Evolutionary conservation across 2,113 vertebrate genomes (phyloP), one percentile per base, ranked within the genome.

Genomic region (Scytalopus superciliaris): DNA sequence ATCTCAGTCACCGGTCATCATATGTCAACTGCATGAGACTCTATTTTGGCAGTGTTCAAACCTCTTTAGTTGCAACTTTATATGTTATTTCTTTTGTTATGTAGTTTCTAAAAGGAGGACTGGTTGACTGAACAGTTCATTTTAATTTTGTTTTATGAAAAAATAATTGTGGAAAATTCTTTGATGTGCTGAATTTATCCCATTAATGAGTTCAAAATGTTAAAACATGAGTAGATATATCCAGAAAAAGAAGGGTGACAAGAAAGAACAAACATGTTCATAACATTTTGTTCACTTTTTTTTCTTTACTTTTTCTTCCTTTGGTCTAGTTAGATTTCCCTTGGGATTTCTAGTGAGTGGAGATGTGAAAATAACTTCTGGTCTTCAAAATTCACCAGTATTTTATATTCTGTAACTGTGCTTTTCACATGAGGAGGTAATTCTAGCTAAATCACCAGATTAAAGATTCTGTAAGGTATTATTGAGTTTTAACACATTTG

Each of bases 381-480:
- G 19, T 69, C 25, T 73, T 68, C 60, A 82, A 63, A 91, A 57
- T n/a, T 87, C 37, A 39, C 1, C 33, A 53, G 10, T 6, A 56
- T 62, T 67, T 88, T 52, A 22, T 69, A 50, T 75, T 91, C n/a
- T 66, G 4, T 44, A 60, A 33, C 7, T 75, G 12, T 52, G 13
- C 9, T 75, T 84, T 81, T 84, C 69, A 40, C 21, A 27, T 13
- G 9, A 73, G 30, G 21, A 49, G 44, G 5, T 55, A 68, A 76
- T 85, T 89, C 53, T 68, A 66, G 15, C 9, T 73, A 86, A 93
- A 79, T 73, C 35, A 45, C 6, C 18, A 75, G n/a, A 72, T 18
- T 68, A 70, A 84, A 39, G 15, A 56, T 6, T 70, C 40, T 12
- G 10, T 44, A 45, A 0, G 0, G 5, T 56, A 45, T 64, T 82